Evolutionary conservation across 2,797 vertebrate genomes (phyloP).

Genomic region (Lagothrix lagotricha): DNA sequence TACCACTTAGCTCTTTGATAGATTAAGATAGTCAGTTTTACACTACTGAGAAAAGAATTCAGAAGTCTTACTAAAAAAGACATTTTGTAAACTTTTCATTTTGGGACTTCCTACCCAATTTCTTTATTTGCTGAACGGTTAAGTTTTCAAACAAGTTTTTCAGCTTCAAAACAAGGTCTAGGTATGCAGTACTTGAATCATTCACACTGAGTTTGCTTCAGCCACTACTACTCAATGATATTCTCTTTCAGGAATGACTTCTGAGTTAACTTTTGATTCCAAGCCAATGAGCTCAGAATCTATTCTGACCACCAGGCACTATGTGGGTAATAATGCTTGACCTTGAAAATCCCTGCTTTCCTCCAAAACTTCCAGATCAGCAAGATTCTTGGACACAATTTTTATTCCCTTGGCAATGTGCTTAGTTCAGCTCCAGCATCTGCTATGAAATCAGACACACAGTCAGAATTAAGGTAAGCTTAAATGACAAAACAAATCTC

Average conservation of each 20-base stretch:
- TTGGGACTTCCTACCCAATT: slow-evolving; percentile 48
- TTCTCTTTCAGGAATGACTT: slow-evolving; percentile 50
- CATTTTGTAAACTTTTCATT: neutral
- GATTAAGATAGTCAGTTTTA: neutral
- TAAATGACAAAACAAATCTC: slow-evolving; percentile 19
- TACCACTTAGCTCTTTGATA: neutral
- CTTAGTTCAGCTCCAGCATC: slow-evolving; percentile 7
- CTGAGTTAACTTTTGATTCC: neutral
- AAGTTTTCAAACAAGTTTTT: neutral
- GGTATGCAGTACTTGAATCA: neutral
- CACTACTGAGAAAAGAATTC: neutral
- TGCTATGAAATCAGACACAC: neutral
- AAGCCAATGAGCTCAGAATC: slow-evolving; percentile 40
- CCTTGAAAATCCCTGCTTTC: slow-evolving; percentile 51
- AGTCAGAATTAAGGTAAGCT: neutral
- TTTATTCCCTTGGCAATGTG: slow-evolving; percentile 57
- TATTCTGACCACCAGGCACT: slow-evolving; percentile 25
- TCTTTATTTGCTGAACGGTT: slow-evolving; percentile 8
- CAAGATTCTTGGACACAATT: slow-evolving; percentile 59
- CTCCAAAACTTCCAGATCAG: slow-evolving; percentile 58
- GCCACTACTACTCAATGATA: neutral
- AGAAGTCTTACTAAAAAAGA: neutral
- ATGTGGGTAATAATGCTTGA: slow-evolving; percentile 37
- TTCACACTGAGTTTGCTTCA: neutral
- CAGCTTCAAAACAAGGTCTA: neutral